Conservation (phyloP, 2,797 vertebrate genomes). For the Somateria mollissima region DNA sequence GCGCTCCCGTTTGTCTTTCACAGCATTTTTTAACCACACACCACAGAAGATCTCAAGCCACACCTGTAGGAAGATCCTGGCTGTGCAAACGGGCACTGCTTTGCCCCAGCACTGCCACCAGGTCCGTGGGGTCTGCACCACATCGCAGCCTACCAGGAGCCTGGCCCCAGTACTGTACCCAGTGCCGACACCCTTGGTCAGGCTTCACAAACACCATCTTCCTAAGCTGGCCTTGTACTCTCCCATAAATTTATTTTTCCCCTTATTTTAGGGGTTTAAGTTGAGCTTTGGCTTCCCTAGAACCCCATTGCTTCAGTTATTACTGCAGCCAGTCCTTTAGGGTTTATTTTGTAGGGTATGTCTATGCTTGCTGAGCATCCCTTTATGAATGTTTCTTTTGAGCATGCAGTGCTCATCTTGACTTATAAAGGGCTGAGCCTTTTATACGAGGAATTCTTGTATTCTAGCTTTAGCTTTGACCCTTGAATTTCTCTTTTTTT, state of each 20-base stretch:
- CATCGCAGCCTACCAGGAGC: background rate
- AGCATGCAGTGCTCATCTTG: background rate
- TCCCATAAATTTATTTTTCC: background rate
- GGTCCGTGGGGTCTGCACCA: too few relatives aligned
- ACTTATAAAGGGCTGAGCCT: background rate
- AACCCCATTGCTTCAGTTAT: background rate
- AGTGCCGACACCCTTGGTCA: fast-evolving
- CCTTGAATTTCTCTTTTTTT: background rate
- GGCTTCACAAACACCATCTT: background rate
- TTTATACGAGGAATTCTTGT: background rate
- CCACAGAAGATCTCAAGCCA: background rate
- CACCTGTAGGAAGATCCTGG: fast-evolving
- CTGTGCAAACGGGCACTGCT: background rate
- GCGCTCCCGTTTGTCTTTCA: background rate
- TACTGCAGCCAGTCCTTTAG: background rate
- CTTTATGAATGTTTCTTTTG: background rate
- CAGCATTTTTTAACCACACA: background rate
- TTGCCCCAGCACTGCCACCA: background rate
- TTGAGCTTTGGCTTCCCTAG: background rate
- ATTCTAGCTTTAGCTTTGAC: background rate
- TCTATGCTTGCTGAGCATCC: background rate
- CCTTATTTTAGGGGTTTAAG: background rate
- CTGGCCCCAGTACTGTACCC: fast-evolving
- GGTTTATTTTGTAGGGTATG: background rate
- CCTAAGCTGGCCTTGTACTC: background rate